Conservation (phyloP, 2,797 vertebrate genomes). For the Xiphophorus birchmanni region DNA sequence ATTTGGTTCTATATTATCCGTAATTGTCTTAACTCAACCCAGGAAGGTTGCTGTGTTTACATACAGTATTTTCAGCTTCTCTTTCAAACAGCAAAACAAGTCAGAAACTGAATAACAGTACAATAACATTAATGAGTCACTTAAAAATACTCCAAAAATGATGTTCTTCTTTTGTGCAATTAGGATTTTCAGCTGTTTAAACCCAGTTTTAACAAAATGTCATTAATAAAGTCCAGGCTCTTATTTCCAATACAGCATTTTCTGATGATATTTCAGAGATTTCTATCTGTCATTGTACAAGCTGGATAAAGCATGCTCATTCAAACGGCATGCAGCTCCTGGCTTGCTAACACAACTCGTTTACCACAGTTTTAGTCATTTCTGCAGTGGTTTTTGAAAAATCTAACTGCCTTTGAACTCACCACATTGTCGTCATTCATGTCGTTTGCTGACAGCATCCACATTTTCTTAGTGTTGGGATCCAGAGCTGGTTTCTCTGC, state of each 20-base stretch:
- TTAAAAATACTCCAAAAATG: neutral
- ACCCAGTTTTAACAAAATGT: neutral
- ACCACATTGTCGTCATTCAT: slow-evolving; percentile 88
- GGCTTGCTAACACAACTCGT: too few species aligned
- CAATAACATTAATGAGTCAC: neutral
- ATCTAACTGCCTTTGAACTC: slow-evolving; percentile 20
- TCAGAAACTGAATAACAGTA: too few species aligned
- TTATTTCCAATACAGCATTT: neutral
- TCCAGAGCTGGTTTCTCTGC: slow-evolving; percentile 88
- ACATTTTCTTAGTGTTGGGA: slow-evolving; percentile 85
- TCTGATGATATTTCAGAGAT: neutral
- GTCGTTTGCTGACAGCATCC: slow-evolving; percentile 92
- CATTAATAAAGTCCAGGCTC: neutral
- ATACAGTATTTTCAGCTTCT: too few species aligned
- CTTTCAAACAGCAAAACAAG: too few species aligned
- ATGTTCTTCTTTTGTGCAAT: neutral
- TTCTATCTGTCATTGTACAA: too few species aligned
- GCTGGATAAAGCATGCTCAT: too few species aligned
- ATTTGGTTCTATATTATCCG: too few species aligned
- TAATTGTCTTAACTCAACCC: too few species aligned
- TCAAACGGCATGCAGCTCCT: too few species aligned
- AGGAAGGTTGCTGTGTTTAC: too few species aligned
- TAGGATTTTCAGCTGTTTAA: neutral
- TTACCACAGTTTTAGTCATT: too few species aligned
- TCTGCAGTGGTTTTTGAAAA: neutral